These are phyloP conservation scores for Agonopterix arenella DNA, from an alignment of 2,888 invertebrate genomes.

Conservation along the genomic window DNA sequence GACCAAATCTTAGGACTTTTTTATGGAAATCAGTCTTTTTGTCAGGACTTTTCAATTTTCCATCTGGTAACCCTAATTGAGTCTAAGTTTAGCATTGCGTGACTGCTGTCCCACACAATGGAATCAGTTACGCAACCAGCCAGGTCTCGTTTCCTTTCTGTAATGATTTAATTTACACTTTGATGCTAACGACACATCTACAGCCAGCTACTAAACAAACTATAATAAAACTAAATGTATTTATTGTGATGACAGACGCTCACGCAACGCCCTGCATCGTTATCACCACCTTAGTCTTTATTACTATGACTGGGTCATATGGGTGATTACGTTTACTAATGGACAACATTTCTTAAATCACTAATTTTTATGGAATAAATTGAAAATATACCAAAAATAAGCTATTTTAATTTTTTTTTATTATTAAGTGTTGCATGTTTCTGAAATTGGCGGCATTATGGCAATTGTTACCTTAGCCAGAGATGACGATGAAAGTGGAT, in stretches of 20 bases:
- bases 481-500: no score
- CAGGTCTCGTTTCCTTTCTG: constrained; percentile 31
- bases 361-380: no score
- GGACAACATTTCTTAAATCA: no score
- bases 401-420: no score
- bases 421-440: no score
- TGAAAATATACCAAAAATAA: no score
- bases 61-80: neutral
- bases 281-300: constrained; percentile 18
- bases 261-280: constrained; percentile 30
- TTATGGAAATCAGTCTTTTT: no score
- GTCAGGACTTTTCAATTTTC: no score
- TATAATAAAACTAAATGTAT: constrained; percentile 34
- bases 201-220: constrained; percentile 17
- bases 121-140: constrained; percentile 29
- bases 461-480: no score
- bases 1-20: no score
- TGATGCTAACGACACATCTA: constrained; percentile 23
- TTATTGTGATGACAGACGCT: constrained; percentile 29
- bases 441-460: no score
- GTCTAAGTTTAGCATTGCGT: constrained; percentile 29
- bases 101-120: constrained; percentile 37
- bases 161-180: constrained; percentile 43
- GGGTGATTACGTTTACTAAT: constrained; percentile 20
- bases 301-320: constrained; percentile 24